A percentile compares a stretch with the other conserved stretches of the same genome.
phyloP scores from a whole-genome alignment of 2,888 invertebrate genomes.

The Pteria penguin region DNA sequence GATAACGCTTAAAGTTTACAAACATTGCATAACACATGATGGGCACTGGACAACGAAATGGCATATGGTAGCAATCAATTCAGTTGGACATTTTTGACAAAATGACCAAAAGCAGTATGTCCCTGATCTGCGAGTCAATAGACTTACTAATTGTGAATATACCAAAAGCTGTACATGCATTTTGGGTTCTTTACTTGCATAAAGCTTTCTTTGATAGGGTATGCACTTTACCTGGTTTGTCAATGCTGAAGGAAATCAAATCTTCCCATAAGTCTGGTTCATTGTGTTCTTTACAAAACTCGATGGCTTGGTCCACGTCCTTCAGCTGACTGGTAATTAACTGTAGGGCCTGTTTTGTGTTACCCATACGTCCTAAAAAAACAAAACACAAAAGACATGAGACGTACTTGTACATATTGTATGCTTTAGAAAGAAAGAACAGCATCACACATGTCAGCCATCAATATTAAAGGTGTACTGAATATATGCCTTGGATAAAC shows the following conservation, averaged over 20 bases:
- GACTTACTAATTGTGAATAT: no score
- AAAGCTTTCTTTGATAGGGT: no score
- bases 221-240: conserved; percentile 86
- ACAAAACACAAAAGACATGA: no score
- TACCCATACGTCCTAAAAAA: conserved; percentile 87
- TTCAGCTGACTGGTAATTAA: conserved; percentile 91
- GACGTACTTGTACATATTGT: background rate
- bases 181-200: no score
- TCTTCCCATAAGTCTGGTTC: conserved; percentile 95
- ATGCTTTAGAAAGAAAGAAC: background rate
- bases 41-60: no score
- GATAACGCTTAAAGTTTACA: no score
- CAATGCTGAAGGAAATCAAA: conserved; percentile 91
- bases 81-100: background rate
- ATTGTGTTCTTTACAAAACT: conserved; percentile 97
- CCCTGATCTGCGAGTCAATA: no score
- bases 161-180: no score
- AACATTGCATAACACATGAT: no score
- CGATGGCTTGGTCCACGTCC: conserved; percentile 95
- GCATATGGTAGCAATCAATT: no score
- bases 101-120: background rate
- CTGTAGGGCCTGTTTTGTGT: conserved; percentile 92
- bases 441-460: background rate
- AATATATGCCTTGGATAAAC: no score
- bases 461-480: no score